Evolutionary conservation across 2,888 invertebrate genomes (phyloP), one percentile per base, ranked within the genome.

Genomic region (Dichetophora obliterata): DNA sequence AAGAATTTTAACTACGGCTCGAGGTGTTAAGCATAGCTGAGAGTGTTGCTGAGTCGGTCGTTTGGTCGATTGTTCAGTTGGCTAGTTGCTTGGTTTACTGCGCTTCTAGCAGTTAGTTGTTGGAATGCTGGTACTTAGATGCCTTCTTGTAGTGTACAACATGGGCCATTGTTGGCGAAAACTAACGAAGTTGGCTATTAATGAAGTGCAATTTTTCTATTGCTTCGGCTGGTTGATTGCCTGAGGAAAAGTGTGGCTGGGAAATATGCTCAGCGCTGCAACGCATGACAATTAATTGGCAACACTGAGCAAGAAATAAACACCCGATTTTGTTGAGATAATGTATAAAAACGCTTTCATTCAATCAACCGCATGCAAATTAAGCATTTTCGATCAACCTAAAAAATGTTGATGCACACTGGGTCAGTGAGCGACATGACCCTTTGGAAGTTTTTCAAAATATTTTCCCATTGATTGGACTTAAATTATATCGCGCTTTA

Each of bases 261-360:
- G 24, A 22, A 59, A 24, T 22, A 4, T 54, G 19, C 1, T 4
- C n/a, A 54, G 14, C 22, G 59, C 22, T 59, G 57, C 34, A 68
- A 68, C 68, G 68, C 68, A 50, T 68, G 57, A 43, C 59, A 71
- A 22, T 71, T 71, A 71, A 71, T 71, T 71, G 59, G 59, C 57
- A 57, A 71, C 37, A 43, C 57, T 34, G 9, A 5, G 34, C 14
- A 43, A 43, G 11, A 43, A 14, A 37, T 37, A 37, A 37, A 37
- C 37, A 43, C 11, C 2, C 43, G 43, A 43, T 43, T 6, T 5
- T 37, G 6, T 37, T 5, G 37, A 37, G 37, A 37, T 37, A 43
- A 14, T 43, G 43, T 43, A 43, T 43, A 43, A 43, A 43, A 43
- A 11, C 43, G 43, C 43, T 43, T 11, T 11, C 43, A 59, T 59